Conservation (phyloP, 2,888 invertebrate species). For the Osedax frankpressi region DNA sequence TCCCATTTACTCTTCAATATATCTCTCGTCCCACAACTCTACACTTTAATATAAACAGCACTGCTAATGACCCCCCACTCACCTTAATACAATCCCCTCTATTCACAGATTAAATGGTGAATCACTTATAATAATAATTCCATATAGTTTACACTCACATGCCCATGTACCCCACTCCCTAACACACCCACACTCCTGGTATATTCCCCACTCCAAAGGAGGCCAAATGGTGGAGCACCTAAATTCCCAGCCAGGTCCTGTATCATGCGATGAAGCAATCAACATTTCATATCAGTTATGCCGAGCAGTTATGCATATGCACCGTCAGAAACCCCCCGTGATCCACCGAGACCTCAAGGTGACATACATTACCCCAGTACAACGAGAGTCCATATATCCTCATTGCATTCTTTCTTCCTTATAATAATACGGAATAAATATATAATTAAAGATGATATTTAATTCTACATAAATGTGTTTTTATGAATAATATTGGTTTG, state of each 20-base stretch:
- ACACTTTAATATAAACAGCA: not conserved
- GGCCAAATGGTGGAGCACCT: constrained; percentile 44
- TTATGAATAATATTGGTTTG: too few species aligned
- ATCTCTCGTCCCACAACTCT: not conserved
- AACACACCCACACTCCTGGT: too few species aligned
- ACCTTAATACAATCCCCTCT: too few species aligned
- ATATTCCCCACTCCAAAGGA: too few species aligned
- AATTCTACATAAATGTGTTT: not conserved
- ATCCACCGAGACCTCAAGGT: constrained; percentile 88
- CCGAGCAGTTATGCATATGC: constrained; percentile 82
- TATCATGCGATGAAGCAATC: constrained; percentile 49
- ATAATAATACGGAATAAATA: not conserved
- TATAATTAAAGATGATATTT: not conserved
- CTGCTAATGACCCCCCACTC: not conserved
- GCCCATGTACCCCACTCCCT: too few species aligned
- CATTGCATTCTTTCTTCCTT: not conserved
- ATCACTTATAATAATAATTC: too few species aligned
- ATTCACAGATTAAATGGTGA: too few species aligned
- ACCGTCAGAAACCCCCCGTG: constrained; percentile 74
- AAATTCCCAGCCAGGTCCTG: constrained; percentile 31
- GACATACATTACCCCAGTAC: constrained; percentile 28
- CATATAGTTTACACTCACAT: too few species aligned
- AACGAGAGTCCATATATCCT: not conserved
- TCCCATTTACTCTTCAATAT: too few species aligned
- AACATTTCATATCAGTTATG: constrained; percentile 81